phyloP scores from a whole-genome alignment of 2,888 invertebrate species.

The Eurytoma californica region DNA sequence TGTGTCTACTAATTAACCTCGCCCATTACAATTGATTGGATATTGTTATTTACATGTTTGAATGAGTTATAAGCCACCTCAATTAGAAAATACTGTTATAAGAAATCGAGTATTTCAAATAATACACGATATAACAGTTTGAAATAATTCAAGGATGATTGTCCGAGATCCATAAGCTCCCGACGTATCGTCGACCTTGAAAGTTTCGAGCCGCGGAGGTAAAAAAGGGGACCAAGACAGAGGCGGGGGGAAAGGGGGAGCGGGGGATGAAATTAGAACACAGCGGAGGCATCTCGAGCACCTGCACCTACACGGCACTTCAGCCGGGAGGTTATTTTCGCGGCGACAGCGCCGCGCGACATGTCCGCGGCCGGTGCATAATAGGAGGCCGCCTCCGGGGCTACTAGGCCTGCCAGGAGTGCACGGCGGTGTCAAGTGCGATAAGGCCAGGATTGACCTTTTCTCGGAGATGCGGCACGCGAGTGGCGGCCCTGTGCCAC shows the following conservation, averaged over 20 bases:
- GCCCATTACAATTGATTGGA: too few species aligned
- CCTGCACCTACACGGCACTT: conserved; percentile 22
- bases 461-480: not conserved
- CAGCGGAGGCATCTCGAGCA: conserved; percentile 21
- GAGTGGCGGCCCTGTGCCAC: not conserved
- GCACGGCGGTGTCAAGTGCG: conserved; percentile 34
- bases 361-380: conserved; percentile 4
- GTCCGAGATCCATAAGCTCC: not conserved
- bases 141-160: too few species aligned
- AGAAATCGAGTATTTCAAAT: too few species aligned
- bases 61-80: too few species aligned
- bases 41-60: too few species aligned
- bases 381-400: conserved; percentile 11
- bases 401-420: not conserved
- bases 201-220: not conserved
- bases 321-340: not conserved
- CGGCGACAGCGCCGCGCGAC: not conserved
- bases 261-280: conserved; percentile 24
- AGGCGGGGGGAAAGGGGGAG: not conserved
- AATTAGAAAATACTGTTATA: too few species aligned
- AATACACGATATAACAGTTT: too few species aligned
- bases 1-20: too few species aligned
- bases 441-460: conserved; percentile 27
- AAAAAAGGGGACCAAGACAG: conserved; percentile 22
- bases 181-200: not conserved